Evolutionary conservation across 2,888 invertebrate genomes (phyloP), one percentile per base, ranked within the genome.

Genomic region (Clunio marinus): DNA sequence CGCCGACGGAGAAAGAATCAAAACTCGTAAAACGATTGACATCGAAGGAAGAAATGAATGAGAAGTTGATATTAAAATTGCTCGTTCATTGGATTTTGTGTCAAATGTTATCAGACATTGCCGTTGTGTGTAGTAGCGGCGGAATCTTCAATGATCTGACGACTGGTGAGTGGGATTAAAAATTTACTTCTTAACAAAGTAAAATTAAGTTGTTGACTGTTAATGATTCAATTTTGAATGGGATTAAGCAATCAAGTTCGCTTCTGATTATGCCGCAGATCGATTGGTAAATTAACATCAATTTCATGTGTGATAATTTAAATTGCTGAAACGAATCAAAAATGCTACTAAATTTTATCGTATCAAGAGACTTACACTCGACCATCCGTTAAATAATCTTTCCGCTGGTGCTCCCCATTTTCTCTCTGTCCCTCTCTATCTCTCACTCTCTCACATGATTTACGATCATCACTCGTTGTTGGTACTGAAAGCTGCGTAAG

Each of bases 81-180:
- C 59, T 59, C 59, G 27, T 59, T 59, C 59, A 28, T 59, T 59
- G 59, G 59, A 35, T 59, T 59, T 59, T 59, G 35, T 59, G 59
- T 59, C 59, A 59, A 59, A 59, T 25, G 59, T 59, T 59, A 59
- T 59, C 59, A 20, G 59, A 28, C 32, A 27, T 59, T 25, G 35
- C 15, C 15, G 58, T 59, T 15, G 59, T 59, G 22, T 59, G 59
- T 59, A 59, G 59, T 59, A 59, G 59, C 59, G 59, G 20, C 59
- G 59, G 59, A 35, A 59, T 28, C 59, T 35, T 35, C 35, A 59
- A 59, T 59, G 59, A 59, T 2, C 15, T 59, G 35, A 45, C 3
- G 8, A 15, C 7, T 3, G 59, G 59, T 59, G 17, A 59, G 59
- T 35, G 59, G 20, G 1, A 13, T n/a, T n/a, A n/a, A n/a, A n/a